phyloP scores from a whole-genome alignment of 2,113 vertebrate species.

The Tringa solitaria region DNA sequence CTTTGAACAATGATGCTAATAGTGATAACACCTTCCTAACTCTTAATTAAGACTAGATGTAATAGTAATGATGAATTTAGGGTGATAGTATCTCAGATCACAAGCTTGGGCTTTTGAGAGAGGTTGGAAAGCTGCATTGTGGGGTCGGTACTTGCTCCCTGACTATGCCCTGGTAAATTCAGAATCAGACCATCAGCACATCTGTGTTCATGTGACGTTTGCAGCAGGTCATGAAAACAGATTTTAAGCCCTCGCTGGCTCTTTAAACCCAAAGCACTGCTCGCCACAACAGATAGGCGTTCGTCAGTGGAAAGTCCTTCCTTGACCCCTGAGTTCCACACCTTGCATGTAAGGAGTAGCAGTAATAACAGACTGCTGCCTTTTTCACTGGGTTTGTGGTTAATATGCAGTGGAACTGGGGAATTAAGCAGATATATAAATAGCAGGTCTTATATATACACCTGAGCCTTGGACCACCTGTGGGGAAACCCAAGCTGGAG shows the following conservation, averaged over 20 bases:
- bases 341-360: not conserved
- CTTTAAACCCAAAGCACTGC: not conserved
- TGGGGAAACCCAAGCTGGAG: not conserved
- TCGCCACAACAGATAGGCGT: not conserved
- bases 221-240: not conserved
- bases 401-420: not conserved
- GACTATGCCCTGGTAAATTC: not conserved
- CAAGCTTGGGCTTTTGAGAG: not conserved
- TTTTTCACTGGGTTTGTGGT: not conserved
- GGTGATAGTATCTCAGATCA: not conserved
- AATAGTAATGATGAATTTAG: not conserved
- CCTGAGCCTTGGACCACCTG: not conserved
- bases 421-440: conserved; percentile 23
- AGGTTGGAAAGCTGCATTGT: not conserved
- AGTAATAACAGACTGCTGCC: not conserved
- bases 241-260: not conserved
- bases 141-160: not conserved
- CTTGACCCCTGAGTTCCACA: not conserved
- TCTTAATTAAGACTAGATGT: not conserved
- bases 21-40: not conserved
- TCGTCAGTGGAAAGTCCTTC: not conserved
- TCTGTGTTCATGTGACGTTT: not conserved
- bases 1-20: not conserved
- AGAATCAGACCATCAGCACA: not conserved
- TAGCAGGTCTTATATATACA: not conserved